Evolutionary conservation across 1,140 invertebrate species (phyloP).

Genomic region (Tetramorium simillimum): DNA sequence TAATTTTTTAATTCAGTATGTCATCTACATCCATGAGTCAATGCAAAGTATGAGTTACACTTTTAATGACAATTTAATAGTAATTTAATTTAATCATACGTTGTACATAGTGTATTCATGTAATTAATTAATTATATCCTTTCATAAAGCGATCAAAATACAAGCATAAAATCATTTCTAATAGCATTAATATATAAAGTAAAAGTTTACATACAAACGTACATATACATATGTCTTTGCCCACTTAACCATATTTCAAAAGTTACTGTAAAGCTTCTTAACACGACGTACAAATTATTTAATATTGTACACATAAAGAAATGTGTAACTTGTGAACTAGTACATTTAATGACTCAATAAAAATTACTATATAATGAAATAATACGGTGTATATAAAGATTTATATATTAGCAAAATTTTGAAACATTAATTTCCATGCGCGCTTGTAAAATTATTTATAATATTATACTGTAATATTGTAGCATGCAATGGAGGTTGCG

Average conservation of each 20-base stretch:
- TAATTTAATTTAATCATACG: not conserved
- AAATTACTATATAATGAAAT: not conserved
- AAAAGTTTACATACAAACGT: not conserved
- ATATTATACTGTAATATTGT: not conserved
- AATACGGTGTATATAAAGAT: not conserved
- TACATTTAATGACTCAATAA: not conserved
- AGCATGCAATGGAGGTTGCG: not conserved
- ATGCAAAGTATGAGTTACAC: not conserved
- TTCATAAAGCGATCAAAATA: not conserved
- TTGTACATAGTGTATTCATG: not conserved
- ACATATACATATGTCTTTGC: not conserved
- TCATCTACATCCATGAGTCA: constrained; percentile 5
- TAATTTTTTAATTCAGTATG: constrained; percentile 23
- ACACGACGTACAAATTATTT: not conserved
- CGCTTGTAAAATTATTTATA: not conserved
- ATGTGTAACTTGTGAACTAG: not conserved
- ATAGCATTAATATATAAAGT: not conserved
- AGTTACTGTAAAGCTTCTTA: not conserved
- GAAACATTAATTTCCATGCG: not conserved
- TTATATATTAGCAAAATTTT: not conserved
- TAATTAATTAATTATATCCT: constrained; percentile 16
- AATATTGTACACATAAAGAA: not conserved
- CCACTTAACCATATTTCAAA: not conserved
- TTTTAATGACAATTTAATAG: constrained; percentile 23
- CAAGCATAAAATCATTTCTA: not conserved